Conservation (phyloP, 53 echinoderm and acorn worm genomes). For the Crossaster papposus region DNA sequence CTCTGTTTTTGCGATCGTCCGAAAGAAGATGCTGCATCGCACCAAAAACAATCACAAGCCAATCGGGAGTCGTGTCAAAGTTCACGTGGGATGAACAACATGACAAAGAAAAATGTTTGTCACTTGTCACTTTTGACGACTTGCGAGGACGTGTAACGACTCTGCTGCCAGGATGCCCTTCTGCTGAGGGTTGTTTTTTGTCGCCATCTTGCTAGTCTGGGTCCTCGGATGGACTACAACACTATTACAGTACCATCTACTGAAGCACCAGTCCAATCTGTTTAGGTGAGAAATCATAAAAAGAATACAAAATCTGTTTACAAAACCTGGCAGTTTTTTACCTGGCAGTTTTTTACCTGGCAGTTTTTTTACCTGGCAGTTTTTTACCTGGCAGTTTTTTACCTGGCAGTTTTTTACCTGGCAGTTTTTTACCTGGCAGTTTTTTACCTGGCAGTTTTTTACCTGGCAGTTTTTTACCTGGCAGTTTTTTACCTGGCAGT, state of each 20-base stretch:
- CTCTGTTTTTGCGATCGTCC: not conserved
- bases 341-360: no score
- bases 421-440: no score
- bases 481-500: no score
- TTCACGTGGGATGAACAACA: no score
- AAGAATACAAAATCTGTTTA: not conserved
- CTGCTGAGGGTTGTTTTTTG: not conserved
- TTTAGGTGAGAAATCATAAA: not conserved
- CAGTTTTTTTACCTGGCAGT: no score
- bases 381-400: no score
- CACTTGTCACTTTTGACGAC: not conserved
- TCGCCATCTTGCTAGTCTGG: not conserved
- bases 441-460: no score
- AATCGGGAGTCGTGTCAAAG: no score
- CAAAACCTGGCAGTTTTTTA: no score
- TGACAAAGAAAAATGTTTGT: no score
- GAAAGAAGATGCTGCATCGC: not conserved
- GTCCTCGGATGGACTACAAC: not conserved
- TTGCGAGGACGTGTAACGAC: not conserved
- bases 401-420: no score
- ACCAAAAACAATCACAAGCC: not conserved
- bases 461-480: no score
- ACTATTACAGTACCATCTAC: not conserved
- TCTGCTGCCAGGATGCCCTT: not conserved
- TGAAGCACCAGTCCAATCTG: constrained; percentile 57